Conservation (phyloP, 1,140 invertebrate genomes). For the Pollicipes pollicipes region DNA sequence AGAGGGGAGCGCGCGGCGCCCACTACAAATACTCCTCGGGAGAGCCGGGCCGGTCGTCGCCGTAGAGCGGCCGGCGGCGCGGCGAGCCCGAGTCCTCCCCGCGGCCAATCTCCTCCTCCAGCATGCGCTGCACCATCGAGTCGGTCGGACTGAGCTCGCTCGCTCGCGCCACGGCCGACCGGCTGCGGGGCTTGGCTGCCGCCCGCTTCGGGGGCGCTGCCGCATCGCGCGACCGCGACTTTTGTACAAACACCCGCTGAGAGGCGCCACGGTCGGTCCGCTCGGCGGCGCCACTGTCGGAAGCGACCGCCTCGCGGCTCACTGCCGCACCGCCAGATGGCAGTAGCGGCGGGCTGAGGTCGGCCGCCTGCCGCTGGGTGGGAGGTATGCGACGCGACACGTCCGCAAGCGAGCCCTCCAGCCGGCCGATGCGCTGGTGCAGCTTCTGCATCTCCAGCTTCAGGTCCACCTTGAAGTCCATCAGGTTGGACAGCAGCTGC, state of each 20-base stretch:
- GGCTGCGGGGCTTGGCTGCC: conserved; percentile 27
- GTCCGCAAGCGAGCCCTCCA: conserved; percentile 54
- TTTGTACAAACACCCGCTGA: background rate
- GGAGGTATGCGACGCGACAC: background rate
- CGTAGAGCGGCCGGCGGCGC: background rate
- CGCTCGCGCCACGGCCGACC: background rate
- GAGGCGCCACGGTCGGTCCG: background rate
- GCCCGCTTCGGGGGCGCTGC: too few species aligned
- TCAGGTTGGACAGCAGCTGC: conserved; percentile 59
- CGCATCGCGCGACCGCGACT: background rate
- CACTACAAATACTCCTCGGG: conserved; percentile 5
- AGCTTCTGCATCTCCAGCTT: conserved; percentile 65
- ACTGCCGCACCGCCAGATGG: too few species aligned
- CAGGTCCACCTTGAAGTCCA: conserved; percentile 67
- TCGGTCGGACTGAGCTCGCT: background rate
- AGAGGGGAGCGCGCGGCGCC: too few species aligned
- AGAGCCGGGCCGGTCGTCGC: conserved; percentile 7
- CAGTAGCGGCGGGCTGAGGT: background rate
- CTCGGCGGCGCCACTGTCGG: background rate
- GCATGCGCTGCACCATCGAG: background rate
- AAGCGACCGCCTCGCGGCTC: too few species aligned
- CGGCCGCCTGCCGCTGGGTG: background rate
- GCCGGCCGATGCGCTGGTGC: conserved; percentile 53
- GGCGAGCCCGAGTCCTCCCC: background rate
- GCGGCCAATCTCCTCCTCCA: background rate